A percentile compares a stretch with the other conserved stretches of the same genome.
phyloP scores from a whole-genome alignment of 2,113 vertebrate genomes.

The Balaeniceps rex region DNA sequence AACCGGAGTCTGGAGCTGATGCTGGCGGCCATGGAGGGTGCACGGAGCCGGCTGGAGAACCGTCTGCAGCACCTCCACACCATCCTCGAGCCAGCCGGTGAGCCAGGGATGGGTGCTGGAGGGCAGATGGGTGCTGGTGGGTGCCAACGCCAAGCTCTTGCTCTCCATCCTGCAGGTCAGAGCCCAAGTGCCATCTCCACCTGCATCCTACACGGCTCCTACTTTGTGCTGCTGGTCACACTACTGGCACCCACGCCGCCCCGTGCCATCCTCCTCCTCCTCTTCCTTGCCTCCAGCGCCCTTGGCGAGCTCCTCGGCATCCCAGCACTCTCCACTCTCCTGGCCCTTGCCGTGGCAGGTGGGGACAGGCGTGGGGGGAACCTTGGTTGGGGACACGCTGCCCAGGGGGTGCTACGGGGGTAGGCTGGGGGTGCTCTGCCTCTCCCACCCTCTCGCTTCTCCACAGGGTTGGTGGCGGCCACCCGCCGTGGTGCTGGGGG shows the following conservation, averaged over 20 bases:
- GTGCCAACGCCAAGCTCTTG: neutral
- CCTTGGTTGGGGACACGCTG: rapidly evolving
- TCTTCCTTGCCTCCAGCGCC: constrained; percentile 65
- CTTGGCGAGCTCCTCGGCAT: constrained; percentile 68
- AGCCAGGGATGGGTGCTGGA: neutral
- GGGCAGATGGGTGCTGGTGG: rapidly evolving
- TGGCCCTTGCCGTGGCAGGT: neutral
- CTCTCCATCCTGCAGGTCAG: constrained; percentile 23
- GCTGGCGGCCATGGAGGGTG: constrained; percentile 66
- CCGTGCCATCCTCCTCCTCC: constrained; percentile 68
- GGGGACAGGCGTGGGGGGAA: neutral
- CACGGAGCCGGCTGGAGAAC: constrained; percentile 70
- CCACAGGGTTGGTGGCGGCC: constrained; percentile 63
- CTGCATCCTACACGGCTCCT: constrained; percentile 66
- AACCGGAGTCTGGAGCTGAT: constrained; percentile 76
- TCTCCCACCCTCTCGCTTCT: neutral
- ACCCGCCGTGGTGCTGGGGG: rapidly evolving
- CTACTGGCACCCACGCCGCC: constrained; percentile 66
- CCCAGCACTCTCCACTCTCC: neutral
- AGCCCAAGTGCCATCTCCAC: constrained; percentile 73
- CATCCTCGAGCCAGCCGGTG: constrained; percentile 75
- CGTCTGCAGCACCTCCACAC: constrained; percentile 69
- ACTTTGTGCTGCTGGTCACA: constrained; percentile 66
- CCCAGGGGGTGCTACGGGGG: neutral
- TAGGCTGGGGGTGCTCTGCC: neutral